Evolutionary conservation across 2,113 vertebrate genomes (phyloP).

Genomic region (Fregetta grallaria): DNA sequence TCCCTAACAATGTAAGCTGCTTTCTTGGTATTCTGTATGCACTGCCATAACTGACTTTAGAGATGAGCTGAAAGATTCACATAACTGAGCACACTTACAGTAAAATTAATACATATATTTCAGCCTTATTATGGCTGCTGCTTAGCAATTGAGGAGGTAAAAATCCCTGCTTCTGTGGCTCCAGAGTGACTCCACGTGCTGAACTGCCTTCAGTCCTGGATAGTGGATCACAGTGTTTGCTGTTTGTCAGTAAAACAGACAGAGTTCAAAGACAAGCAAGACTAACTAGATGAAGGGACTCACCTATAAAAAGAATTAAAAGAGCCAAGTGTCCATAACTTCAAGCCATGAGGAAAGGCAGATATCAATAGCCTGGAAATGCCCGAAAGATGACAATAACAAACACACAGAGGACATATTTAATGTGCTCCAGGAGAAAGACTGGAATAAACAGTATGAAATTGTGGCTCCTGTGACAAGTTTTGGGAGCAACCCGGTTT

Average conservation of each 20-base stretch:
- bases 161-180: neutral
- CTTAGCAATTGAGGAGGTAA: neutral
- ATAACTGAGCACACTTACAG: neutral
- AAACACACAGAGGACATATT: neutral
- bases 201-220: neutral
- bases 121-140: neutral
- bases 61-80: neutral
- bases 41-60: neutral
- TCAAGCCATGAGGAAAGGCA: neutral
- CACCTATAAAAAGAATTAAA: neutral
- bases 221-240: neutral
- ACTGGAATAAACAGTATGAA: neutral
- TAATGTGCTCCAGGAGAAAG: neutral
- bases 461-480: neutral
- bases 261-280: neutral
- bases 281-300: neutral
- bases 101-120: constrained; percentile 15
- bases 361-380: neutral
- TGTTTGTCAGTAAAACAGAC: neutral
- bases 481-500: neutral
- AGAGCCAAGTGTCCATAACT: neutral
- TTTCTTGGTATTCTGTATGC: neutral
- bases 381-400: neutral
- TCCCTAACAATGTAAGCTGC: neutral
- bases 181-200: neutral